A percentile compares a stretch with the other conserved stretches of the same genome.
Evolutionary conservation across 2,797 vertebrate species (phyloP).

Genomic region (Hozukius guyotensis): DNA sequence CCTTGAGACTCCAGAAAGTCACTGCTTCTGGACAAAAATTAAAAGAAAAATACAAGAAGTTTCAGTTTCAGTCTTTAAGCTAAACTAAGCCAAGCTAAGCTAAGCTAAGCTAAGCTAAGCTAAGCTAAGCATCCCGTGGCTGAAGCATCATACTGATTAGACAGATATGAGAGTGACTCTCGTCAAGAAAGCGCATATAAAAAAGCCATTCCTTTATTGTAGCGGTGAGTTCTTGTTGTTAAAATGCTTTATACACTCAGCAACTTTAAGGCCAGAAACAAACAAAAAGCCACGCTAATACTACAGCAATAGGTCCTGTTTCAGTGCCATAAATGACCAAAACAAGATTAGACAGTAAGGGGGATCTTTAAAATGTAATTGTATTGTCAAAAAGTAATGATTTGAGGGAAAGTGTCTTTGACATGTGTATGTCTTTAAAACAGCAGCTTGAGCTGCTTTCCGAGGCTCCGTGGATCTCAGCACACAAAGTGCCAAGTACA

Average conservation of each 20-base stretch:
- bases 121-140: not conserved
- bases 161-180: not conserved
- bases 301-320: not conserved
- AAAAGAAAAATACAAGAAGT: not conserved
- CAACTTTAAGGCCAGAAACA: not conserved
- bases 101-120: not conserved
- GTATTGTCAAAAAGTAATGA: not conserved
- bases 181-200: not conserved
- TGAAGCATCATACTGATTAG: not conserved
- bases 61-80: not conserved
- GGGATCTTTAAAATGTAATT: not conserved
- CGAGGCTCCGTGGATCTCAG: conserved; percentile 15
- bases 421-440: conserved; percentile 10
- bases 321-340: not conserved
- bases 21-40: not conserved
- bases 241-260: not conserved
- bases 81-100: not conserved
- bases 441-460: conserved; percentile 4
- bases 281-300: not conserved
- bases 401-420: not conserved
- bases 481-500: conserved; percentile 39
- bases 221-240: not conserved
- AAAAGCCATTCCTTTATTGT: not conserved
- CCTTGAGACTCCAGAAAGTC: not conserved
- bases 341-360: not conserved